A percentile compares a stretch with the other conserved stretches of the same genome.
Conservation (phyloP, 1,140 invertebrate genomes). For the Ylistrum balloti region DNA sequence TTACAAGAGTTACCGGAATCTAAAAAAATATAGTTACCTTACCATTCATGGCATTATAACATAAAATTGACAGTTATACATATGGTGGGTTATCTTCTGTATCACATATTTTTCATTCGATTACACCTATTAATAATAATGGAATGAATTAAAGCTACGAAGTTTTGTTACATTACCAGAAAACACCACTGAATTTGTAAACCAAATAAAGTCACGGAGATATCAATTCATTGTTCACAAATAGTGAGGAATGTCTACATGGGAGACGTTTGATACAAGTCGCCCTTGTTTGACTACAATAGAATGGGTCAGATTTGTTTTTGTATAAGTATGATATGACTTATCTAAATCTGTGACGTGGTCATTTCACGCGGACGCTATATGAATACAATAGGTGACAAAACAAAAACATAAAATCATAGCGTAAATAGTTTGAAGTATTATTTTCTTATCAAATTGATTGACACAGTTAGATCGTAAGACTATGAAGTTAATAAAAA, state of each 20-base stretch:
- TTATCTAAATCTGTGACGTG: not conserved
- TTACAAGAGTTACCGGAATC: not conserved
- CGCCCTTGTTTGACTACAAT: not conserved
- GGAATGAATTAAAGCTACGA: not conserved
- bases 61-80: conserved; percentile 36
- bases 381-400: not conserved
- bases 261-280: not conserved
- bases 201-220: conserved; percentile 3
- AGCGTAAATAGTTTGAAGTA: not conserved
- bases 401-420: not conserved
- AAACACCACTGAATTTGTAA: conserved; percentile 6
- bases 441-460: not conserved
- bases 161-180: conserved; percentile 5
- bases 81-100: not conserved
- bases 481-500: no score
- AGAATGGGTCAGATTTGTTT: not conserved
- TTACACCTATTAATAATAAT: not conserved
- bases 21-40: not conserved
- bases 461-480: not conserved
- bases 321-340: not conserved
- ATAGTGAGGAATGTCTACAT: conserved; percentile 26
- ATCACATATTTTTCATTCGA: conserved; percentile 9
- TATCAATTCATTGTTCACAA: conserved; percentile 1
- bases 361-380: not conserved
- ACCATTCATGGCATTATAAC: not conserved